Evolutionary conservation across 2,888 invertebrate genomes (phyloP).

Genomic region (Phortica okadai): DNA sequence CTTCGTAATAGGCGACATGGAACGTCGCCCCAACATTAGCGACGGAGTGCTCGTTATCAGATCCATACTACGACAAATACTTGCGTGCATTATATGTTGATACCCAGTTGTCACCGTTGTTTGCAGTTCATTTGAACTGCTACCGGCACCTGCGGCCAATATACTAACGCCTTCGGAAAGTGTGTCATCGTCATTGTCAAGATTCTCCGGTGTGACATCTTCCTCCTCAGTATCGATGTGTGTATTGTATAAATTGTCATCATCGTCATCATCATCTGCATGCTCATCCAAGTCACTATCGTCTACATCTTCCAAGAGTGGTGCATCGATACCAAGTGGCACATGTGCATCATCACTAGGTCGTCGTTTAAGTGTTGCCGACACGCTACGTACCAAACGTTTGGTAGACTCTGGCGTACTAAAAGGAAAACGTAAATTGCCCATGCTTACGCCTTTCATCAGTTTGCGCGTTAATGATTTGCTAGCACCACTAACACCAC

Average conservation of each 20-base stretch:
- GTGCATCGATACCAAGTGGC: conserved; percentile 39
- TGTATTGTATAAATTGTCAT: neutral
- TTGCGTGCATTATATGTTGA: conserved; percentile 62
- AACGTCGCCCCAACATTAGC: conserved; percentile 80
- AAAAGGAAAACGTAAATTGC: conserved; percentile 73
- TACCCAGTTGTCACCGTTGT: conserved; percentile 47
- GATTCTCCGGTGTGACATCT: conserved; percentile 37
- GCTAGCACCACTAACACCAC: conserved; percentile 46
- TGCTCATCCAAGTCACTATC: conserved; percentile 57
- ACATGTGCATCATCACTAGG: conserved; percentile 58
- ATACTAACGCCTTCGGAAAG: conserved; percentile 46
- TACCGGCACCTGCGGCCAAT: conserved; percentile 34
- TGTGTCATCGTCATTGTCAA: conserved; percentile 46
- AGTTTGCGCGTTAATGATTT: conserved; percentile 69
- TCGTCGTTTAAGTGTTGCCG: conserved; percentile 62
- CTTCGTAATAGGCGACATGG: conserved; percentile 92
- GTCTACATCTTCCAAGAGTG: conserved; percentile 52
- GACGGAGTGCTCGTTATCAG: conserved; percentile 74
- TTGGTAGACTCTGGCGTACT: conserved; percentile 69
- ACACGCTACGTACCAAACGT: conserved; percentile 65
- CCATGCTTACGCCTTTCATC: conserved; percentile 76
- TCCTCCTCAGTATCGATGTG: conserved; percentile 30
- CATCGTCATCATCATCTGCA: conserved; percentile 11
- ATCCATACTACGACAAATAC: conserved; percentile 69
- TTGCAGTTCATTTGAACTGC: conserved; percentile 61